Evolutionary conservation across 1,140 invertebrate species (phyloP), one percentile per base, ranked within the genome.

Genomic region (Drosophila lacertosa): DNA sequence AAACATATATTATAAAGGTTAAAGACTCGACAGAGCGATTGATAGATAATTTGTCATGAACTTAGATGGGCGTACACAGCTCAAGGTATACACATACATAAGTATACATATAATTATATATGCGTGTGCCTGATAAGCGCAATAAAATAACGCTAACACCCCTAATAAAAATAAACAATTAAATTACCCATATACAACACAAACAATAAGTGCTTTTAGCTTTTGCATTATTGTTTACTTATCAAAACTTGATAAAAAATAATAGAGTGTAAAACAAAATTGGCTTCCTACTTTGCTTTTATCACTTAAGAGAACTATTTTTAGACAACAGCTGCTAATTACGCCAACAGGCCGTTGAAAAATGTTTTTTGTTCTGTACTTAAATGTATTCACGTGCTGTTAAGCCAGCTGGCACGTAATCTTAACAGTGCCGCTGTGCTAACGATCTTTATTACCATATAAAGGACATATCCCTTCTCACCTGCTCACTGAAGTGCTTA

Each of bases 71-170:
- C 47, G 13, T 65, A 15, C 9, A 45, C 13, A 18, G 13, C 33
- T 6, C 16, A 10, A 18, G 10, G 18, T 13, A 32, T 32, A 7
- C 16, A 48, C 26, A 20, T 22, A 13, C 35, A 37, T 57, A 4
- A 35, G 4, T 18, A 37, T 7, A 47, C 16, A 32, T 4, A 57
- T 20, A 47, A 40, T 16, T 26, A 20, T 9, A 2, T 15, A 9
- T n/a, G 15, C 29, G 5, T 47, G 11, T 24, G 11, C 5, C 50
- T 64, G 59, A 70, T 64, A 70, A 65, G 62, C 16, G 4, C 18
- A 42, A 24, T 6, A 45, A 29, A 63, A 26, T 64, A 55, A 48
- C 55, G 24, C 16, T 40, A 69, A 45, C 57, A 62, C 65, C 48
- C 59, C 59, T 26, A 50, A 69, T 68, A 68, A 44, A 39, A 39